Evolutionary conservation across 1,140 invertebrate species (phyloP).

Genomic region (Mesaphorura yosii): DNA sequence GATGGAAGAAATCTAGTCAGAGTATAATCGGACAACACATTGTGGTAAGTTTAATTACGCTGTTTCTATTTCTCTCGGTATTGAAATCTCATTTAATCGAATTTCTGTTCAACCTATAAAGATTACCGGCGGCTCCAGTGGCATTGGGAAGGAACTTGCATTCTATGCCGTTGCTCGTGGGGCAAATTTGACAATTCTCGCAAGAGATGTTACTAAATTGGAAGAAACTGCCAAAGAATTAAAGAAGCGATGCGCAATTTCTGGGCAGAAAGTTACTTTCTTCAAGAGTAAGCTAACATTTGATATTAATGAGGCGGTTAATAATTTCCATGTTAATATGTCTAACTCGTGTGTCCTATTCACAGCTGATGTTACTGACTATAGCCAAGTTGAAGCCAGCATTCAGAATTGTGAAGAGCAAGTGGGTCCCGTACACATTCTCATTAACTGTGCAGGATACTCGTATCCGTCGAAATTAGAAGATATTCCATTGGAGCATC

Average conservation of each 20-base stretch:
- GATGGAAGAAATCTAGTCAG: neutral
- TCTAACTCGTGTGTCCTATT: neutral
- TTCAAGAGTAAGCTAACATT: constrained; percentile 39
- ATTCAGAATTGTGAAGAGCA: constrained; percentile 49
- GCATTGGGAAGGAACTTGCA: constrained; percentile 79
- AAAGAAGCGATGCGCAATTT: constrained; percentile 33
- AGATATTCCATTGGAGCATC: constrained; percentile 50
- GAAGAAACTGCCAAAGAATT: constrained; percentile 50
- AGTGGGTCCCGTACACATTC: constrained; percentile 67
- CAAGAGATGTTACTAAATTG: constrained; percentile 60
- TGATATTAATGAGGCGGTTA: too few species aligned
- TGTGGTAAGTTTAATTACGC: constrained; percentile 6
- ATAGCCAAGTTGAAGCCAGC: constrained; percentile 48
- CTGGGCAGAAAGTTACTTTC: constrained; percentile 54
- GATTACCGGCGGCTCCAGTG: constrained; percentile 90
- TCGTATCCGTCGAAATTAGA: constrained; percentile 65
- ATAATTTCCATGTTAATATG: too few species aligned
- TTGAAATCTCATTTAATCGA: neutral
- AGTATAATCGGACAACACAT: constrained; percentile 13
- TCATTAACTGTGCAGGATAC: constrained; percentile 83
- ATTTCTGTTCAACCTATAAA: constrained; percentile 22
- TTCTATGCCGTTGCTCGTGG: constrained; percentile 61
- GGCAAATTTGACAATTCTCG: constrained; percentile 78
- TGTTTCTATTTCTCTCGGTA: neutral
- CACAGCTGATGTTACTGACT: constrained; percentile 59